Conservation (phyloP, 2,113 vertebrate genomes). For the Corythornis madagascariensis region DNA sequence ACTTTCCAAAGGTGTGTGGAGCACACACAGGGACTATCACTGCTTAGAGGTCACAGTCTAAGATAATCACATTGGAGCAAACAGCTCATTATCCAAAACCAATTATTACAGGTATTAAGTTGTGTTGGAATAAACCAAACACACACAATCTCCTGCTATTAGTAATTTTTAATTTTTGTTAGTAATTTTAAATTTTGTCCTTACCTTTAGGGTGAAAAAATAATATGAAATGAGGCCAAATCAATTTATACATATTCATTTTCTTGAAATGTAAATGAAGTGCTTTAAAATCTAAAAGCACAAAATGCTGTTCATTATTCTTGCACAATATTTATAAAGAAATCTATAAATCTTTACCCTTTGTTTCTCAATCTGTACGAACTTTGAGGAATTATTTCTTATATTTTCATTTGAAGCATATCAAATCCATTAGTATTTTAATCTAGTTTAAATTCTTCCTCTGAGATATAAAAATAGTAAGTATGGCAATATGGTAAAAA, state of each 20-base stretch:
- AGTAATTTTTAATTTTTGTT: not conserved
- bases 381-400: not conserved
- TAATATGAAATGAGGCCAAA: not conserved
- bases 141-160: fast-evolving
- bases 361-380: not conserved
- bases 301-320: not conserved
- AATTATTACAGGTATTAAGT: not conserved
- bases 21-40: conserved; percentile 2
- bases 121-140: not conserved
- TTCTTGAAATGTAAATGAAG: not conserved
- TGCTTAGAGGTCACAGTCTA: not conserved
- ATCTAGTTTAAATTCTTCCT: not conserved
- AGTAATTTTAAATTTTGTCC: not conserved
- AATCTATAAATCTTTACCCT: not conserved
- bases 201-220: not conserved
- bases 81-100: not conserved
- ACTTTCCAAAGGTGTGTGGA: not conserved
- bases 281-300: not conserved
- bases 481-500: not conserved
- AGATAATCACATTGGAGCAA: not conserved
- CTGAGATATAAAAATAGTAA: not conserved
- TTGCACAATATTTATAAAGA: not conserved
- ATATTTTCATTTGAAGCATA: not conserved
- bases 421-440: not conserved
- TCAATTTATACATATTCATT: not conserved